phyloP scores from a whole-genome alignment of 2,797 vertebrate species.

The Anguilla obscura region DNA sequence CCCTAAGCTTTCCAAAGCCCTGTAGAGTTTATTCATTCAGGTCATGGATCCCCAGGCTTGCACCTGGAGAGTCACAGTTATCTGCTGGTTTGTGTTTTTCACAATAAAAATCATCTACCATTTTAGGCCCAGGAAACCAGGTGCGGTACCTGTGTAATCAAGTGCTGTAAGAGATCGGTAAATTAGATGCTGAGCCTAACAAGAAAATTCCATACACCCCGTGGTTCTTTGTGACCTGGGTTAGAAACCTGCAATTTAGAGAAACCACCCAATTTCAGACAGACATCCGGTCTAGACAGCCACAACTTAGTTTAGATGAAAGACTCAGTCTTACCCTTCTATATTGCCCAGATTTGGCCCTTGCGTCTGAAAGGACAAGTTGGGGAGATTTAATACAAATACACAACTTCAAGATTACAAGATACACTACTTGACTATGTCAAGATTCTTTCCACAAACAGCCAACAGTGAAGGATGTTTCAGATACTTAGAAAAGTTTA shows the following conservation, averaged over 20 bases:
- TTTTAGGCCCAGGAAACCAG: background rate
- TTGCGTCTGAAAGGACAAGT: background rate
- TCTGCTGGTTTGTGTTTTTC: background rate
- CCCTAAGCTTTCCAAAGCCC: background rate
- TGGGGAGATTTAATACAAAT: background rate
- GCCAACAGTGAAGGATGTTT: too few relatives aligned
- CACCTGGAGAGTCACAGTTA: background rate
- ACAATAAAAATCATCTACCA: background rate
- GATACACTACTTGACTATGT: background rate
- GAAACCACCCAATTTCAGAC: background rate
- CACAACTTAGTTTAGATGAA: background rate
- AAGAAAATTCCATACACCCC: background rate
- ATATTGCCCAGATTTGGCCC: background rate
- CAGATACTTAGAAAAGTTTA: too few relatives aligned
- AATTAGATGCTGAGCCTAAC: background rate
- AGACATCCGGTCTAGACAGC: background rate
- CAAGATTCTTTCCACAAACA: background rate
- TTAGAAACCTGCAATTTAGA: background rate
- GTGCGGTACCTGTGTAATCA: background rate
- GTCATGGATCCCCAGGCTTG: background rate
- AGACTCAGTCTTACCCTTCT: background rate
- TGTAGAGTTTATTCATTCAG: background rate
- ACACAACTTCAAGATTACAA: background rate
- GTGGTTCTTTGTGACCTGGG: background rate
- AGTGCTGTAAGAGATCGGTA: background rate